Base-by-base conservation (phyloP, 2,888 invertebrate genomes). In the Noctua fimbriata region DNA sequence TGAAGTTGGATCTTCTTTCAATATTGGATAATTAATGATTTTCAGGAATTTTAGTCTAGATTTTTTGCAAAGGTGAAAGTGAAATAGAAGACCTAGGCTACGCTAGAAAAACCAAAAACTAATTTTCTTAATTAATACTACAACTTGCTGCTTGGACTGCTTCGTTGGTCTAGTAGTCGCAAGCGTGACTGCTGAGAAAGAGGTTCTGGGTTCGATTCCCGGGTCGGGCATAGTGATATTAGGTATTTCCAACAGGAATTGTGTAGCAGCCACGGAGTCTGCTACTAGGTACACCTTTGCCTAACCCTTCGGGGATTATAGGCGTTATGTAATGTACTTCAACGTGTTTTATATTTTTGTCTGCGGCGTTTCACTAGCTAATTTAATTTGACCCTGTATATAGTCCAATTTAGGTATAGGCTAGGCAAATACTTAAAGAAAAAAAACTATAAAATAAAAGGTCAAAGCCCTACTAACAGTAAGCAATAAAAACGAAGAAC, bases 11-110 rank as follows among this genome's bases (percentile, higher is more conserved):
- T 49, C n/a, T 63, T 66, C n/a, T 49, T 73, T 80, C 47, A 79
- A 86, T 86, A 83, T 83, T 66, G 41, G 72, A 44, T 44, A 12
- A 1, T 36, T 60, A 65, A 72, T 63, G n/a, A 70, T 72, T 83
- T 36, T 18, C 21, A 5, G 9, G 65, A 28, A 36, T 70, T 70
- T 4, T 70, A 47, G 7, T 60, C 12, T 73, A 58, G 32, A 52
- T 55, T 18, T n/a, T 28, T 16, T 60, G 14, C n/a, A 58, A 55
- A 55, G 24, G 58, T 28, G 1, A n/a, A 55, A 55, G 58, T 60
- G 16, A 14, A 58, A 58, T 58, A 9, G 55, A 55, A 55, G 55
- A 55, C 24, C 52, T 9, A 24, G 2, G 24, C 12, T 55, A 12
- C 24, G n/a, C 55, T 55, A 55, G n/a, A 55, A n/a, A 12, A 4